Percentiles rank a stretch among this genome's conserved stretches.
Conservation (phyloP, 2,797 vertebrate genomes). For the Manis crassicaudata region DNA sequence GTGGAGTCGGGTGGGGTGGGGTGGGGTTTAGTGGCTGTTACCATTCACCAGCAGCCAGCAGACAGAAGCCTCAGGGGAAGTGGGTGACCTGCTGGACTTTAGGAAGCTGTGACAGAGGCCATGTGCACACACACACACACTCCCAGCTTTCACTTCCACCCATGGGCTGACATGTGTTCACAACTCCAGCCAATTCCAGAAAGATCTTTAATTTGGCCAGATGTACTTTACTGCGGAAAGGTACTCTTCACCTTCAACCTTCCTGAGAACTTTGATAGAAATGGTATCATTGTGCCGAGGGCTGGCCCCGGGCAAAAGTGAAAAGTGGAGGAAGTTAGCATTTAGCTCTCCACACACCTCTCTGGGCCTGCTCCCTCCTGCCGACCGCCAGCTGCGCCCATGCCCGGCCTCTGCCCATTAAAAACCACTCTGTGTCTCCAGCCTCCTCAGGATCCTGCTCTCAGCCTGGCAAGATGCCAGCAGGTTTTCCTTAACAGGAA, state of each 20-base stretch:
- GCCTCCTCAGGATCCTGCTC: neutral
- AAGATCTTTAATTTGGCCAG: slow-evolving; percentile 7
- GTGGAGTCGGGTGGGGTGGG: neutral
- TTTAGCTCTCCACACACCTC: neutral
- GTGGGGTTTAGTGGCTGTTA: neutral
- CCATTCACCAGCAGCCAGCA: neutral
- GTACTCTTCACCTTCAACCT: neutral
- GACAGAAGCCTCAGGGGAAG: neutral
- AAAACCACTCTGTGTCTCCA: neutral
- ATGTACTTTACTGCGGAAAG: slow-evolving; percentile 24
- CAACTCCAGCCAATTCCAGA: neutral
- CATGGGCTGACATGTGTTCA: neutral
- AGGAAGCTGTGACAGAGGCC: neutral
- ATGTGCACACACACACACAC: neutral
- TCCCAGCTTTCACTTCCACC: neutral
- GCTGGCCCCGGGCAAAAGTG: slow-evolving; percentile 63
- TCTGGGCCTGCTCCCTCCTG: neutral
- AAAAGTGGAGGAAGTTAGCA: slow-evolving; percentile 27
- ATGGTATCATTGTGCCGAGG: slow-evolving; percentile 15
- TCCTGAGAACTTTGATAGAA: slow-evolving; percentile 62
- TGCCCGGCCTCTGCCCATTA: slow-evolving; percentile 30
- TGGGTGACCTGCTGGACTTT: neutral
- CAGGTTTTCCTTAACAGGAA: slow-evolving; percentile 39
- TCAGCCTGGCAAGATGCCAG: neutral
- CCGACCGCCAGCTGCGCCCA: slow-evolving; percentile 46